Evolutionary conservation across 2,113 vertebrate species (phyloP).

Genomic region (Axis porcinus): DNA sequence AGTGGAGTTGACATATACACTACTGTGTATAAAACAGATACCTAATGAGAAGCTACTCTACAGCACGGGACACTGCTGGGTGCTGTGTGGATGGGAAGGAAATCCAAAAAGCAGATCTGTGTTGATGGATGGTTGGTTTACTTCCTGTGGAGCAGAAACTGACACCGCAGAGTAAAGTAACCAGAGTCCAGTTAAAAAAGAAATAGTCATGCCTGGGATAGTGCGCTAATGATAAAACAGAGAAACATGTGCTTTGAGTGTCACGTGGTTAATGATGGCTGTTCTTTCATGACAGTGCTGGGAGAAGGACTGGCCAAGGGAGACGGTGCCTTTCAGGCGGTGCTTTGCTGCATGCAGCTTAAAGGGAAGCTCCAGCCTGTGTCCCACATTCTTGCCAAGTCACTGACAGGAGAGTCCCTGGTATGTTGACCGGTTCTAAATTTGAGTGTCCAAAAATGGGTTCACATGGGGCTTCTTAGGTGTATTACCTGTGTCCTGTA

Average conservation of each 20-base stretch:
- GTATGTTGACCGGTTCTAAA: conserved; percentile 81
- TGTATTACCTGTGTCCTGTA: not conserved
- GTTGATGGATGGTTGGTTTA: not conserved
- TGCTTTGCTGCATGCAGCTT: conserved; percentile 93
- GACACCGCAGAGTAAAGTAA: not conserved
- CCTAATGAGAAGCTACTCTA: accelerated
- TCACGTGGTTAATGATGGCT: conserved; percentile 44
- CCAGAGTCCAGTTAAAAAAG: not conserved
- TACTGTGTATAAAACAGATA: accelerated
- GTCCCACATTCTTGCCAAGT: conserved; percentile 93
- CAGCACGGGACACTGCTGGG: accelerated
- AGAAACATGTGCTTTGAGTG: not conserved
- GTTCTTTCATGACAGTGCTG: conserved; percentile 86
- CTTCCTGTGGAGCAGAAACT: not conserved
- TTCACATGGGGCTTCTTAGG: not conserved
- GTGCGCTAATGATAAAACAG: conserved; percentile 31
- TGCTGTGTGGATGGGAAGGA: not conserved
- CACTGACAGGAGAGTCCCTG: conserved; percentile 96
- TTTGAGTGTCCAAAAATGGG: not conserved
- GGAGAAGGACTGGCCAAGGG: conserved; percentile 91
- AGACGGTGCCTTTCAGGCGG: conserved; percentile 90
- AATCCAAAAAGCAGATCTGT: accelerated
- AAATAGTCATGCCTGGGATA: not conserved
- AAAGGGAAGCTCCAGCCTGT: conserved; percentile 96
- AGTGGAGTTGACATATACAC: not conserved